phyloP scores from a whole-genome alignment of 2,888 invertebrate genomes.

The Alviniconcha strummeri region DNA sequence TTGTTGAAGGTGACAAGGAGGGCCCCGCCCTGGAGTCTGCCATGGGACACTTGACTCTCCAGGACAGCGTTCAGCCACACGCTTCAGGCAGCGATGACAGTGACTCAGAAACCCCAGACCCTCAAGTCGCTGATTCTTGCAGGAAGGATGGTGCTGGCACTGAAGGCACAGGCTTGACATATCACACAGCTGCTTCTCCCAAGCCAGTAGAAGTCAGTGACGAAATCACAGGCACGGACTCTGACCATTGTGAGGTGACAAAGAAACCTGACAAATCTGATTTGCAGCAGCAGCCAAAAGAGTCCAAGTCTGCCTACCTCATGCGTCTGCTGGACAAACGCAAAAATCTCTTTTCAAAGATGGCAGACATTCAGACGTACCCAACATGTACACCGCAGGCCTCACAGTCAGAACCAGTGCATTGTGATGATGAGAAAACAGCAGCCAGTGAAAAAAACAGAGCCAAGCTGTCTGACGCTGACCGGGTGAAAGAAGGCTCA shows the following conservation, averaged over 20 bases:
- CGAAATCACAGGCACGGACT: neutral
- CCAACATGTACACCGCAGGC: neutral
- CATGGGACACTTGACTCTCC: constrained; percentile 6
- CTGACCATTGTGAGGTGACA: neutral
- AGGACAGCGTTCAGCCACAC: neutral
- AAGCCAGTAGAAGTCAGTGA: neutral
- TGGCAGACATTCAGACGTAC: constrained; percentile 52
- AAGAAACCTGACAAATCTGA: neutral
- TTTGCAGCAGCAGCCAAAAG: constrained; percentile 22
- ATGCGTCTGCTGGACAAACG: constrained; percentile 57
- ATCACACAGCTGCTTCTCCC: neutral
- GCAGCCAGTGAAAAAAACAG: neutral
- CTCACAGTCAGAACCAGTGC: neutral
- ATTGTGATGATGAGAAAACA: neutral
- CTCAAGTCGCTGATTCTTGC: neutral
- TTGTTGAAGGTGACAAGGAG: neutral
- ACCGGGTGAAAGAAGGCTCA: neutral
- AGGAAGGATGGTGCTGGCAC: neutral
- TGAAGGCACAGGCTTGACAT: neutral
- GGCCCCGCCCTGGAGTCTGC: neutral
- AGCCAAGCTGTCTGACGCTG: neutral
- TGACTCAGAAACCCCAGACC: neutral
- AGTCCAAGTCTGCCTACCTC: constrained; percentile 43
- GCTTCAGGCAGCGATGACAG: constrained; percentile 18
- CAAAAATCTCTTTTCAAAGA: constrained; percentile 53